A percentile compares a stretch with the other conserved stretches of the same genome.
Conservation (phyloP, 1,140 invertebrate species). For the Aleiodes sp. region DNA sequence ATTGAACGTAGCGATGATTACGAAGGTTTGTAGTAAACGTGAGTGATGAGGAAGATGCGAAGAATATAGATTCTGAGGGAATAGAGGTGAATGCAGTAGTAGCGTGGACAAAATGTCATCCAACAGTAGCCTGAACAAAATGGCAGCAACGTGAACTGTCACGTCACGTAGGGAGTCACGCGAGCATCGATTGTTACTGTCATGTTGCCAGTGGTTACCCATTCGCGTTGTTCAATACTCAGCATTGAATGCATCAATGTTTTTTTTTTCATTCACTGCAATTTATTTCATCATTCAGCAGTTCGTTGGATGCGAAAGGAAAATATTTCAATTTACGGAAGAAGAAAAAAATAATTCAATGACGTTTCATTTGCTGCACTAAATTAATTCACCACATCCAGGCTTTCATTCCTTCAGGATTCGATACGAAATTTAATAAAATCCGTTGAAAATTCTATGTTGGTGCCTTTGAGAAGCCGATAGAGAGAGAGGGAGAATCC, state of each 20-base stretch:
- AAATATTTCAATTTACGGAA: too few relatives aligned
- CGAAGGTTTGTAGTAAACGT: constrained; percentile 6
- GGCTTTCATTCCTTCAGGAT: background rate
- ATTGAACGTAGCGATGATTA: background rate
- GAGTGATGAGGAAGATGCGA: background rate
- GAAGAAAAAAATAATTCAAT: too few relatives aligned
- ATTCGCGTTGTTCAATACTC: constrained; percentile 10
- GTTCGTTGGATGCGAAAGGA: too few relatives aligned
- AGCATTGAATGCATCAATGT: background rate
- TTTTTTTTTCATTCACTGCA: background rate
- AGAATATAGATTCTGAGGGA: too few relatives aligned
- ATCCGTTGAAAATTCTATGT: background rate
- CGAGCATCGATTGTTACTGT: constrained; percentile 25
- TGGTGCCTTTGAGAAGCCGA: background rate
- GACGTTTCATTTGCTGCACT: background rate
- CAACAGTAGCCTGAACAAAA: background rate
- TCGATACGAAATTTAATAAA: constrained; percentile 25
- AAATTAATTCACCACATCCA: background rate
- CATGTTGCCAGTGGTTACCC: constrained; percentile 25
- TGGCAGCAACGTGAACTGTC: background rate
- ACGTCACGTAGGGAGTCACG: constrained; percentile 12
- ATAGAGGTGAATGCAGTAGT: background rate
- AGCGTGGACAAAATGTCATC: constrained; percentile 13
- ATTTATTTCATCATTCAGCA: too few relatives aligned
- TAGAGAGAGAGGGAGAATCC: background rate